Base-by-base conservation (phyloP, 2,797 vertebrate species). In the Pygocentrus nattereri region DNA sequence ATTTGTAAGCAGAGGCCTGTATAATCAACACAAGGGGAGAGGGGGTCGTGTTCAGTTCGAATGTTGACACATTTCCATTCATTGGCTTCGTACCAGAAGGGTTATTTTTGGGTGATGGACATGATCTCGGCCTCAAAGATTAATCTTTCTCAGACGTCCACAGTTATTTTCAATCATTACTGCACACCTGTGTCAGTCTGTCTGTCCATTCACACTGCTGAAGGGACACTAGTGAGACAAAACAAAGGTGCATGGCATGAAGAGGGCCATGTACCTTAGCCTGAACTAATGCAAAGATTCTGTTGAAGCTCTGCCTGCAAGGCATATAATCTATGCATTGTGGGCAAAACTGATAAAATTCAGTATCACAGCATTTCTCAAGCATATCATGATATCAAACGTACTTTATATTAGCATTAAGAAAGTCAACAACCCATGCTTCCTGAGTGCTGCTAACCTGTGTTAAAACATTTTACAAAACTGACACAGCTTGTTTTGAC, bases 161-260 rank as follows among this genome's bases (percentile, higher is more conserved):
- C 25, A 44, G 59, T 77, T 82, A 85, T 85, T 82, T 85, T 82
- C 25, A 80, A 64, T 52, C 31, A 80, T 82, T 79, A 84, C 56
- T 15, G 61, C 69, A 85, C 86, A 87, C 85, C 84, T 78, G 83
- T 69, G 62, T 81, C 84, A 68, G 77, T 86, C 77, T 59, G 76
- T 68, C 80, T 56, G 62, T 82, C 25, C 49, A 38, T 61, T 31
- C 73, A 62, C 34, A 27, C 49, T 71, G 77, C n/a, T 21, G 4
- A 58, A 52, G 7, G 13, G 34, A 44, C 64, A 65, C 47, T 54
- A 73, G 47, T 76, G 19, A 18, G 56, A 21, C 30, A 38, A 78
- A 72, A 70, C 31, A 62, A 56, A n/a, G 4, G 8, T 70, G 18
- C 34, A 50, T n/a, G 11, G 10, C 41, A 54, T 25, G 5, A 54